Conservation (phyloP, 2,113 vertebrate genomes). For the Larimichthys crocea region DNA sequence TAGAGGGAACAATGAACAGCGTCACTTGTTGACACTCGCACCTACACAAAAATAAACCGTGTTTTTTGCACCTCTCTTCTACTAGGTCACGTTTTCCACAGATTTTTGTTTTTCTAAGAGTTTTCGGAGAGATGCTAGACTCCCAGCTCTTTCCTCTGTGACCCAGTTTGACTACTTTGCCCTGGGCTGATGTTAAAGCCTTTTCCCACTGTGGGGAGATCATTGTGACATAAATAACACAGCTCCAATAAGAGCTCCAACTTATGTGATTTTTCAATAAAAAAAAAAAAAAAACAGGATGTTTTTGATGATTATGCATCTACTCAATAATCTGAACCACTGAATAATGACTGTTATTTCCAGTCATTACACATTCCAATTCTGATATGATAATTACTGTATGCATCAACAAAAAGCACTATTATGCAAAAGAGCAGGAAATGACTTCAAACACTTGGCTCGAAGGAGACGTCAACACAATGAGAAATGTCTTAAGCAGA, state of each 20-base stretch:
- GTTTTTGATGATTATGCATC: not conserved
- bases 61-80: conserved; percentile 29
- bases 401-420: not conserved
- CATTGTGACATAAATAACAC: conserved; percentile 60
- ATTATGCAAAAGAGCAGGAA: conserved; percentile 16
- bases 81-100: conserved; percentile 53
- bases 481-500: not conserved
- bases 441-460: not conserved
- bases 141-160: conserved; percentile 60
- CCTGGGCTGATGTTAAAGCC: conserved; percentile 65
- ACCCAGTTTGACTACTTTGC: conserved; percentile 77
- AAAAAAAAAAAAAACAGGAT: not conserved
- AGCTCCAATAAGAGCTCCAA: conserved; percentile 32
- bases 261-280: conserved; percentile 28
- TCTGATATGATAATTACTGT: conserved; percentile 28
- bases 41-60: conserved; percentile 19
- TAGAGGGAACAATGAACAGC: not conserved
- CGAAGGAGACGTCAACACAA: not conserved
- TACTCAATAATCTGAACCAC: conserved; percentile 21
- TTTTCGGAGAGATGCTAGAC: conserved; percentile 52
- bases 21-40: conserved; percentile 10
- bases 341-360: conserved; percentile 34
- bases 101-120: conserved; percentile 20
- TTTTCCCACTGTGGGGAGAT: conserved; percentile 44
- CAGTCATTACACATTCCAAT: conserved; percentile 25